A percentile compares a stretch with the other conserved stretches of the same genome.
These are phyloP conservation scores for Diuraphis noxia DNA, from an alignment of 1,140 invertebrate species.

Conservation along the genomic window DNA sequence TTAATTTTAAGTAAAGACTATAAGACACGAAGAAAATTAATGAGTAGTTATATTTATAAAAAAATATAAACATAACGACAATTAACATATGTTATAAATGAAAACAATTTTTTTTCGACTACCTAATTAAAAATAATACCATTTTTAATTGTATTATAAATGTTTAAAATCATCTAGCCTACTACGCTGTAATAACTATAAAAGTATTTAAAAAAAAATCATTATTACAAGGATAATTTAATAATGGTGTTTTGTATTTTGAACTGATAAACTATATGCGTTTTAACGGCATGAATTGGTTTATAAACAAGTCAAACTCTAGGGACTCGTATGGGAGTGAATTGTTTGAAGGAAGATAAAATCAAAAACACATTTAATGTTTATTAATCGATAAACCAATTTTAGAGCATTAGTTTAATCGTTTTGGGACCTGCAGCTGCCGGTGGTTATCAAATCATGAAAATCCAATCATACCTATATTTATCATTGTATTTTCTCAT, in stretches of 20 bases:
- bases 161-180: background rate
- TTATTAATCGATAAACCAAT: background rate
- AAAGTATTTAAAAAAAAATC: background rate
- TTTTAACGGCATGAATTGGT: background rate
- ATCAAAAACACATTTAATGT: conserved; percentile 31
- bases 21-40: background rate
- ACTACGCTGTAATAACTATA: background rate
- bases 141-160: background rate
- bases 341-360: background rate
- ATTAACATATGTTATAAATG: too few species aligned
- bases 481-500: background rate
- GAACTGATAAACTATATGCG: too few species aligned
- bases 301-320: background rate
- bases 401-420: conserved; percentile 31
- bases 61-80: background rate
- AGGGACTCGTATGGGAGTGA: background rate
- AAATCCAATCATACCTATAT: background rate
- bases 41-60: background rate
- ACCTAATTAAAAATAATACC: too few species aligned
- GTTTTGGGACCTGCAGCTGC: background rate
- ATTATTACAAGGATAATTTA: too few species aligned
- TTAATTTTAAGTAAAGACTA: background rate
- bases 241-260: background rate
- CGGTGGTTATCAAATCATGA: background rate
- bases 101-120: too few species aligned